Conservation (phyloP, 1,140 invertebrate genomes). For the Drosophila nikananu region DNA sequence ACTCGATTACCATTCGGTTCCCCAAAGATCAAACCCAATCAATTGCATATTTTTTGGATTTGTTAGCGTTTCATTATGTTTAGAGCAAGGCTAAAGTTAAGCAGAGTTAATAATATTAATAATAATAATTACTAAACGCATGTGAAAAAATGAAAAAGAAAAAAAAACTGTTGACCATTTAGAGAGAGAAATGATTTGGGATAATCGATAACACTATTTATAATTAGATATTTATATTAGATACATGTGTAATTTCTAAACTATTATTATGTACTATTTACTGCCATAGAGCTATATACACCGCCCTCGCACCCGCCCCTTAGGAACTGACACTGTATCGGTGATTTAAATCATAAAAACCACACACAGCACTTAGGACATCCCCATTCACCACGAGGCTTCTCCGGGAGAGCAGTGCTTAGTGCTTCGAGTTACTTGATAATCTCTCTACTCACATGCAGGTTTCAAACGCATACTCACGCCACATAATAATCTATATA, state of each 20-base stretch:
- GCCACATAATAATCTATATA: conserved; percentile 5
- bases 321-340: conserved; percentile 31
- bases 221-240: conserved; percentile 69
- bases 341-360: conserved; percentile 17
- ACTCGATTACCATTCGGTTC: conserved; percentile 6
- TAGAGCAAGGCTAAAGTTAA: conserved; percentile 53
- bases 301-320: conserved; percentile 31
- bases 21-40: conserved; percentile 11
- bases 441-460: conserved; percentile 50
- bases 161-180: conserved; percentile 72
- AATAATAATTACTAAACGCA: conserved; percentile 22
- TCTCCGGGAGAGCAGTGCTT: conserved; percentile 44
- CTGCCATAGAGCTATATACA: conserved; percentile 75
- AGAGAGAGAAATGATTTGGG: conserved; percentile 38
- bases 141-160: conserved; percentile 28
- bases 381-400: conserved; percentile 23
- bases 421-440: conserved; percentile 33
- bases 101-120: conserved; percentile 45
- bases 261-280: conserved; percentile 77
- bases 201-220: conserved; percentile 70
- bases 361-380: conserved; percentile 21
- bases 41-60: conserved; percentile 58
- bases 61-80: conserved; percentile 59
- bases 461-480: conserved; percentile 48
- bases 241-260: conserved; percentile 72